These are phyloP conservation scores for Empidonax alnorum DNA, from an alignment of 2,113 vertebrate genomes.

Conservation along the genomic window DNA sequence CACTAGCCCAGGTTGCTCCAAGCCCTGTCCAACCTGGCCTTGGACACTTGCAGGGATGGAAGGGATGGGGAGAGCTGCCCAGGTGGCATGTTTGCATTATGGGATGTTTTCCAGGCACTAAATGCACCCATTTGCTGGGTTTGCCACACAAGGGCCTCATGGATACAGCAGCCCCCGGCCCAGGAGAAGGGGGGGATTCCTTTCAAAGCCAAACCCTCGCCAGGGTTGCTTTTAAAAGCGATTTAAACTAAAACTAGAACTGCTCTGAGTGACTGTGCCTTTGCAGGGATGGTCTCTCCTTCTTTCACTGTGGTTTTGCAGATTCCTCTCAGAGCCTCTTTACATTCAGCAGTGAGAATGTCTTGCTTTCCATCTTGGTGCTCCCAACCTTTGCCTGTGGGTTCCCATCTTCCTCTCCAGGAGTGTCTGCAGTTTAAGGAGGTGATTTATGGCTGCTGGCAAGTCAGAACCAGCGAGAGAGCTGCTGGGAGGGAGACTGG, in stretches of 20 bases:
- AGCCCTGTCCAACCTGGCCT: background rate
- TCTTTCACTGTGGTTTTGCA: background rate
- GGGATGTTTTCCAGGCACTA: background rate
- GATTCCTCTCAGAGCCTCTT: background rate
- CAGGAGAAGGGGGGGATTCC: background rate
- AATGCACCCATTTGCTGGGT: background rate
- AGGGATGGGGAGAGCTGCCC: background rate
- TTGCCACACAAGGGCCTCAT: background rate
- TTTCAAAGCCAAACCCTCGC: background rate
- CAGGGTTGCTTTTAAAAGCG: background rate
- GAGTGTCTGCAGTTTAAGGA: background rate
- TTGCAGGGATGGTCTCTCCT: background rate
- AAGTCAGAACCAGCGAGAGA: background rate
- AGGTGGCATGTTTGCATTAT: too few species aligned
- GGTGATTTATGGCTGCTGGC: background rate
- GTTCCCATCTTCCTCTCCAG: background rate
- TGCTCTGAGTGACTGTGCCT: background rate
- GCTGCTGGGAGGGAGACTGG: background rate
- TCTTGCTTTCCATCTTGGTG: background rate
- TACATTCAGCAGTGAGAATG: accelerated
- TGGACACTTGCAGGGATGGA: background rate
- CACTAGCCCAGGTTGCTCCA: background rate
- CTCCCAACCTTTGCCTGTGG: background rate
- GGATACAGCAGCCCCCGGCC: accelerated
- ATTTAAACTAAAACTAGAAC: background rate